Base-by-base conservation (phyloP, 1,140 invertebrate genomes). In the Eufriesea mexicana region DNA sequence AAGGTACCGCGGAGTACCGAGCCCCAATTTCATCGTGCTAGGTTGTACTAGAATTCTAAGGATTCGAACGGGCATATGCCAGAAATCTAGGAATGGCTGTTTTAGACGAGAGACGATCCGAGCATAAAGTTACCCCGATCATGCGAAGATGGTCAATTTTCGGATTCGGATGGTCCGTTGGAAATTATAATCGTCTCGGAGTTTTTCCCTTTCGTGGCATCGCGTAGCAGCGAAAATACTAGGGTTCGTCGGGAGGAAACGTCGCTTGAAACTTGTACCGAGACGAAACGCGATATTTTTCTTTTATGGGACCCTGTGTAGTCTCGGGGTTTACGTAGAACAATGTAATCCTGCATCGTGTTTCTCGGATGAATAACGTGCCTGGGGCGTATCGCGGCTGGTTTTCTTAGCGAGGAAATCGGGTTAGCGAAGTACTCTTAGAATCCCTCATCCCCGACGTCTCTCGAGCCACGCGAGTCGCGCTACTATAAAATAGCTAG, bases 291-390 rank as follows among this genome's bases (percentile, higher is more conserved):
- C 45, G 74, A 66, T 77, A 51, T 51, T 62, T 68, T 57, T 20
- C 55, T 57, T 71, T 71, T 79, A 79, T 45, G 66, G 45, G 77
- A n/a, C 51, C 20, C 77, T 42, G 35, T 42, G 25, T 25, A 42
- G 68, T 51, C 55, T 49, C 77, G 55, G n/a, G 54, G 66, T 79
- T 61, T 61, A 71, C 77, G 45, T 61, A 68, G 55, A 61, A 61
- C 66, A 28, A 62, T 47, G 57, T 79, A 79, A 79, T 79, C 78
- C 68, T 59, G 68, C 57, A 42, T 79, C 77, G 45, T 59, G 77
- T 79, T 72, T 79, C 78, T 49, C 28, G 67, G 23, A 49, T 54
- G 55, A 79, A 51, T 71, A 71, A 79, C 54, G 42, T 5, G 66
- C 18, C 45, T 49, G 54, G 18, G 42, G 66, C 49, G 54, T 20